phyloP scores from a whole-genome alignment of 2,113 vertebrate species.

The Gambusia holbrooki region DNA sequence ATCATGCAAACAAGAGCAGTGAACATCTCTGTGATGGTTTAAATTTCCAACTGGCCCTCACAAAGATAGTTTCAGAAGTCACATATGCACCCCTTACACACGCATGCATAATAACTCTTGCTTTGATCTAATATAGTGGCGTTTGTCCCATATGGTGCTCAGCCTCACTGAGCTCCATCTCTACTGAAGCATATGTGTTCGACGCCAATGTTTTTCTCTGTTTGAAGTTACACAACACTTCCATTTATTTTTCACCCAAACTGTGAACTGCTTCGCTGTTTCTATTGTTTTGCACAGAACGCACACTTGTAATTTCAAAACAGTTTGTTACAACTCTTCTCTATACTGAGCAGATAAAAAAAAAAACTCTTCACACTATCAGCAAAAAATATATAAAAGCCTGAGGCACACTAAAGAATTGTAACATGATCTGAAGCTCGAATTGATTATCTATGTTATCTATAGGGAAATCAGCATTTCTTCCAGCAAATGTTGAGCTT shows the following conservation, averaged over 20 bases:
- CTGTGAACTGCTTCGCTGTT: conserved; percentile 24
- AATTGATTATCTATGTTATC: conserved; percentile 2
- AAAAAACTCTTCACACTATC: not conserved
- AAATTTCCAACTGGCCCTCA: not conserved
- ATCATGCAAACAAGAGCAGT: too few species aligned
- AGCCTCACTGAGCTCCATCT: conserved; percentile 33
- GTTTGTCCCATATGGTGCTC: conserved; percentile 57
- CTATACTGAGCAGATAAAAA: not conserved
- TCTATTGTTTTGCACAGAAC: conserved; percentile 14
- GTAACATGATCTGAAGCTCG: too few species aligned
- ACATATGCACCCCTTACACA: conserved; percentile 13
- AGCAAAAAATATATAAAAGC: not conserved
- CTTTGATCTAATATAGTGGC: conserved; percentile 60
- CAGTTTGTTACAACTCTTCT: not conserved
- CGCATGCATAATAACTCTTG: conserved; percentile 9
- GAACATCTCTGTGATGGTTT: too few species aligned
- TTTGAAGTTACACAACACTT: conserved; percentile 51
- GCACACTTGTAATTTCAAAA: not conserved
- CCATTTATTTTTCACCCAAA: conserved; percentile 25
- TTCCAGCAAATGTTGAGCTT: conserved; percentile 25
- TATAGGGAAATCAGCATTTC: conserved; percentile 8
- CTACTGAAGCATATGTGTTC: conserved; percentile 53
- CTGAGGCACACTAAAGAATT: not conserved
- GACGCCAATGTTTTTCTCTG: conserved; percentile 14
- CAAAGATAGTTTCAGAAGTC: not conserved